Conservation (phyloP, 1,140 invertebrate species). For the Bombus soroeensis region DNA sequence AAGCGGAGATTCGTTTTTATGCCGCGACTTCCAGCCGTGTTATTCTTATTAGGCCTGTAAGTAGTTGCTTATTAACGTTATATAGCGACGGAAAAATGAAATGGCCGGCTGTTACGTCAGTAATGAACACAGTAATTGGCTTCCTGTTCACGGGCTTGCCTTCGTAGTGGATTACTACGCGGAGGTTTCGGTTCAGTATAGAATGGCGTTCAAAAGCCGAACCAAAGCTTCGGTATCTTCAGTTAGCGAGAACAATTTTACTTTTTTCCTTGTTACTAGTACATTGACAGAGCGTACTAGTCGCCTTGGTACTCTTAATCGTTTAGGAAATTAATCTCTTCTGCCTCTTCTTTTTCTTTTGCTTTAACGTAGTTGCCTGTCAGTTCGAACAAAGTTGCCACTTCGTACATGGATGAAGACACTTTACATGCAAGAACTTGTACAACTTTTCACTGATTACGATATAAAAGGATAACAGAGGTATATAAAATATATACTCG, state of each 20-base stretch:
- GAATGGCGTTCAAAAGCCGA: conserved; percentile 2
- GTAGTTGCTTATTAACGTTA: conserved; percentile 42
- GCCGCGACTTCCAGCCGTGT: not conserved
- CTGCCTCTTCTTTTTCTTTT: not conserved
- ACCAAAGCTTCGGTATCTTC: conserved; percentile 9
- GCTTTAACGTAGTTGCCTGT: not conserved
- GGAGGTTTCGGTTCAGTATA: not conserved
- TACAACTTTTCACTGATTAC: not conserved
- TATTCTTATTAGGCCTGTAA: conserved; percentile 17
- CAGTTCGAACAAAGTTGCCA: not conserved
- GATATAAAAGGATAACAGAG: not conserved
- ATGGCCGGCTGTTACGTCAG: conserved; percentile 14
- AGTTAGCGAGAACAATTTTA: not conserved
- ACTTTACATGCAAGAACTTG: not conserved
- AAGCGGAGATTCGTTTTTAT: conserved; percentile 16
- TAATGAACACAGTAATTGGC: conserved; percentile 48
- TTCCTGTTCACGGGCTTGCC: not conserved
- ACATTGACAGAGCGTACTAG: not conserved
- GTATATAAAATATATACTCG: not conserved
- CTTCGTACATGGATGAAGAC: not conserved
- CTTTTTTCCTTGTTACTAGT: not conserved
- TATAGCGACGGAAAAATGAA: conserved; percentile 15
- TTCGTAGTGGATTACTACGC: not conserved
- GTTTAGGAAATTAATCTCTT: conserved; percentile 25
- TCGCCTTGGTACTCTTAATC: conserved; percentile 9